Evolutionary conservation across 2,113 vertebrate genomes (phyloP).

Genomic region (Arizona elegans): DNA sequence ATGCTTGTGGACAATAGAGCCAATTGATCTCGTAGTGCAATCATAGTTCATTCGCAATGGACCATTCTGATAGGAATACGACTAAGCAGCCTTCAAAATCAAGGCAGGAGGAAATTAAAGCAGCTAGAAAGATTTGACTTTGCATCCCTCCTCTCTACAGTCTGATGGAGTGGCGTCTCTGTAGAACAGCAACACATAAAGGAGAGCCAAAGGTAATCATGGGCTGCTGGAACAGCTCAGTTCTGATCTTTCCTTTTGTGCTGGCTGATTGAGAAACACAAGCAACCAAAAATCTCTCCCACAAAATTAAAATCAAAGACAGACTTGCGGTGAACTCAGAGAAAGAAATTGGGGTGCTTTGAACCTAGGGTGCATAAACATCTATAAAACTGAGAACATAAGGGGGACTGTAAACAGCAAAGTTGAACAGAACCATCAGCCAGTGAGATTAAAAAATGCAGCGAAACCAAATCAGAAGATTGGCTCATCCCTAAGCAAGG

Average conservation of each 20-base stretch:
- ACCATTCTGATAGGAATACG: neutral
- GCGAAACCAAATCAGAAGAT: neutral
- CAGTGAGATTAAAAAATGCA: neutral
- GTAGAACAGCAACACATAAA: neutral
- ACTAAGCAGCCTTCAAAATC: neutral
- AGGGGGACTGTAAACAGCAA: neutral
- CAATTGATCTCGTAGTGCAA: neutral
- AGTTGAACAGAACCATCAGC: neutral
- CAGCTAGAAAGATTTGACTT: neutral
- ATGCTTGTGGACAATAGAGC: neutral
- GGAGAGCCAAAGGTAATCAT: neutral
- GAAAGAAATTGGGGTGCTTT: neutral
- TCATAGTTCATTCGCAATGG: neutral
- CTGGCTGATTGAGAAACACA: neutral
- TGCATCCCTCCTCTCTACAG: neutral
- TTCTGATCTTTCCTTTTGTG: neutral
- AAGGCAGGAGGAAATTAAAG: neutral
- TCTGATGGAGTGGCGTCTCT: neutral
- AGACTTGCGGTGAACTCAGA: neutral
- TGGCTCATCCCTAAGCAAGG: neutral
- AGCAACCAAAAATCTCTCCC: neutral
- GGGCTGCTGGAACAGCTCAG: neutral
- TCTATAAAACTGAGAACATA: neutral
- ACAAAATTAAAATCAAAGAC: neutral
- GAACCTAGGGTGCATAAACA: neutral